A percentile compares a stretch with the other conserved stretches of the same genome.
Conservation (phyloP, 2,113 vertebrate species). For the Muntiacus reevesi region DNA sequence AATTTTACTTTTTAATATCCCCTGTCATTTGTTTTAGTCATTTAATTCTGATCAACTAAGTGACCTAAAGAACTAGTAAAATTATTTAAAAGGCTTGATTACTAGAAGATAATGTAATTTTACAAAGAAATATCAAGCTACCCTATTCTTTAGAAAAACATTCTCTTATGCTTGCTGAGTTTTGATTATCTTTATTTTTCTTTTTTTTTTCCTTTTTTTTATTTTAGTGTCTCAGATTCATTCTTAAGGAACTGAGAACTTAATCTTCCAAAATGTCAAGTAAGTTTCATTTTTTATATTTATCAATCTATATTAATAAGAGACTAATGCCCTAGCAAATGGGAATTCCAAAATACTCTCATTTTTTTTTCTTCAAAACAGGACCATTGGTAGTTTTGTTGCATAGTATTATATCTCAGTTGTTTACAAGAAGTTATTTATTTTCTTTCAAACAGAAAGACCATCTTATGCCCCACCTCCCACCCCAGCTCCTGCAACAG, state of each 20-base stretch:
- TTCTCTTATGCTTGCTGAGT: slow-evolving; percentile 58
- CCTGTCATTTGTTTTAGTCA: slow-evolving; percentile 3
- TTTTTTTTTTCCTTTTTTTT: slow-evolving; percentile 67
- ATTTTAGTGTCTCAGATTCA: slow-evolving; percentile 84
- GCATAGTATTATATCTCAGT: slow-evolving; percentile 74
- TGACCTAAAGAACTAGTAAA: slow-evolving; percentile 46
- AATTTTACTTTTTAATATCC: slow-evolving; percentile 48
- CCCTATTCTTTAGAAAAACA: slow-evolving; percentile 53
- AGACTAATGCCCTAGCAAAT: slow-evolving; percentile 76
- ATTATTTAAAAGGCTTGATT: slow-evolving; percentile 51
- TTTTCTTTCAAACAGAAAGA: slow-evolving; percentile 90
- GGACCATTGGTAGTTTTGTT: slow-evolving; percentile 80
- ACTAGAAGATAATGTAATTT: slow-evolving; percentile 52
- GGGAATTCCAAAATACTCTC: slow-evolving; percentile 78
- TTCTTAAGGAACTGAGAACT: slow-evolving; percentile 84
- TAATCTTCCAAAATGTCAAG: slow-evolving; percentile 90
- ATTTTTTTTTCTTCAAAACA: slow-evolving; percentile 77
- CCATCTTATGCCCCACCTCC: slow-evolving; percentile 98
- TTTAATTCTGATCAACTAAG: slow-evolving; percentile 48
- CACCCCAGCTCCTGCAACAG: slow-evolving; percentile 95
- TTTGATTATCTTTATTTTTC: slow-evolving; percentile 80
- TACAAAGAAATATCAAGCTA: slow-evolving; percentile 54
- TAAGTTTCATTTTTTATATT: slow-evolving; percentile 82
- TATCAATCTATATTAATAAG: slow-evolving; percentile 75
- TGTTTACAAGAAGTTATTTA: slow-evolving; percentile 77